phyloP scores from a whole-genome alignment of 2,888 invertebrate species.

The Octodonta nipae region DNA sequence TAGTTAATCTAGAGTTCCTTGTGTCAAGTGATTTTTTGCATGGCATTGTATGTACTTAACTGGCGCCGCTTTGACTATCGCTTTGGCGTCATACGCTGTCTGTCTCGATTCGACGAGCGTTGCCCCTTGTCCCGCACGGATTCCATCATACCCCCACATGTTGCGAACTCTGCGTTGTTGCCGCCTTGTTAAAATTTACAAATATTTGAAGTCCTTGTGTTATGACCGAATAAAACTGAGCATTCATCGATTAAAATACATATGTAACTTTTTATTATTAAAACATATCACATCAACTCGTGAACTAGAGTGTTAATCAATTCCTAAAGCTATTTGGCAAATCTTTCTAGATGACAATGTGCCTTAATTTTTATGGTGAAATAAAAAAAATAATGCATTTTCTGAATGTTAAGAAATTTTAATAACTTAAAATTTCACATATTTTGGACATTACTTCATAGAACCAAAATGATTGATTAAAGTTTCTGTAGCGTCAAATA shows the following conservation, averaged over 20 bases:
- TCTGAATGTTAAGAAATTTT: too few species aligned
- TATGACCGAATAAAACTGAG: background rate
- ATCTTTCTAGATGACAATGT: too few species aligned
- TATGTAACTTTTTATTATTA: too few species aligned
- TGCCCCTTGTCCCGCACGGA: constrained; percentile 27
- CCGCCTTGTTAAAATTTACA: constrained; percentile 5
- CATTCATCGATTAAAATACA: constrained; percentile 1
- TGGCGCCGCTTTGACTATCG: constrained; percentile 38
- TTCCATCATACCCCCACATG: constrained; percentile 23
- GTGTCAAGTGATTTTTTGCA: constrained; percentile 27
- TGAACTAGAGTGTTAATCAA: too few species aligned
- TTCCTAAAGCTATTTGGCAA: too few species aligned
- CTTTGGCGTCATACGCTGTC: constrained; percentile 39
- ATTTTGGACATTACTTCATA: too few species aligned
- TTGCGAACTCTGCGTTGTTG: constrained; percentile 13
- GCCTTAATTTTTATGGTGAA: too few species aligned
- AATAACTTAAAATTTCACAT: too few species aligned
- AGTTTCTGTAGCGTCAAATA: too few species aligned
- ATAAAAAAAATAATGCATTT: too few species aligned
- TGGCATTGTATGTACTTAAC: constrained; percentile 35
- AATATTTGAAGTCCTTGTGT: background rate
- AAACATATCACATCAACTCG: too few species aligned
- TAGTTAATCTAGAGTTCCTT: background rate
- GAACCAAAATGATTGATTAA: too few species aligned
- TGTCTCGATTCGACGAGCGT: constrained; percentile 28